These are phyloP conservation scores for Achatina immaculata DNA, from an alignment of 1,140 invertebrate species.

Conservation along the genomic window DNA sequence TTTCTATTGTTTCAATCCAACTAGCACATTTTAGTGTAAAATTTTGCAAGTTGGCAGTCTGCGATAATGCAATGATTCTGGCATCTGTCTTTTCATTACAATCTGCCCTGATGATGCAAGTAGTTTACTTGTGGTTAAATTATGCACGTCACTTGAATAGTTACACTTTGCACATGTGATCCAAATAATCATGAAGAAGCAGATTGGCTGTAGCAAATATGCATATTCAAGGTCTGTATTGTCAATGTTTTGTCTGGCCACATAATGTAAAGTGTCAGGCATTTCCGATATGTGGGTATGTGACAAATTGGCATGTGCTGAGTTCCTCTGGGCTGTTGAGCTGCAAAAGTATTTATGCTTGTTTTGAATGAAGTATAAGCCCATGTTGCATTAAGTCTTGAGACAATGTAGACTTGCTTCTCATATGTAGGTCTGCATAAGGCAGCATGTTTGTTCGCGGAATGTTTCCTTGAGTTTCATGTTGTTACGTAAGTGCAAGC, in stretches of 20 bases:
- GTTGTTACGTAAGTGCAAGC: constrained; percentile 2
- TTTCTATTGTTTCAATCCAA: background rate
- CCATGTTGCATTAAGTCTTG: background rate
- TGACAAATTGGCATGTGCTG: background rate
- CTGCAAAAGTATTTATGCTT: background rate
- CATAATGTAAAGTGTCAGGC: background rate
- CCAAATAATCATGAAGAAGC: background rate
- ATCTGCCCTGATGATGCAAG: too few species aligned
- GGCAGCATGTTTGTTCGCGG: background rate
- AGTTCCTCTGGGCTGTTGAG: background rate
- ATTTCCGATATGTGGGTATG: background rate
- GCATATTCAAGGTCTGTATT: background rate
- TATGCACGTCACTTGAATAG: too few species aligned
- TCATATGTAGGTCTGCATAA: background rate
- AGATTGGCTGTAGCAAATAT: too few species aligned
- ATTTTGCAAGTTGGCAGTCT: background rate
- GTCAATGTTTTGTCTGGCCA: constrained; percentile 2
- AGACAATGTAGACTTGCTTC: background rate
- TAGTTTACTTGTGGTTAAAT: too few species aligned
- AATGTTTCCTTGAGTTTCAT: background rate
- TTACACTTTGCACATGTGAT: too few species aligned
- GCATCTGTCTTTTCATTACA: too few species aligned
- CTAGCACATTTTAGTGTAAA: background rate
- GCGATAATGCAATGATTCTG: too few species aligned
- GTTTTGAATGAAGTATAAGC: background rate